Evolutionary conservation across 2,888 invertebrate species (phyloP).

Genomic region (Ophion ellenae): DNA sequence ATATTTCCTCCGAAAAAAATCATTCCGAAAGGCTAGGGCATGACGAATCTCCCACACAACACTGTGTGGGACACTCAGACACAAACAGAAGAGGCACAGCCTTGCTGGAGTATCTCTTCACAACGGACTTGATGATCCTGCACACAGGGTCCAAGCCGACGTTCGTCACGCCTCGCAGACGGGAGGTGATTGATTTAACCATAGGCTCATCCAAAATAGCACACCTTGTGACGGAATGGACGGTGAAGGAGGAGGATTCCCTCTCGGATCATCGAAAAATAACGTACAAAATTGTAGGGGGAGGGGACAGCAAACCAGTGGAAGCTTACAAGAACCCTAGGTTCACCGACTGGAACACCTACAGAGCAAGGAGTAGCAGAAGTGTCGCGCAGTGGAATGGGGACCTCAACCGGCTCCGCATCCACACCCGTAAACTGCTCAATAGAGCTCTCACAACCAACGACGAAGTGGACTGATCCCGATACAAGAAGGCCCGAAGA

Average conservation of each 20-base stretch:
- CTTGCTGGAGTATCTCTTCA: constrained; percentile 41
- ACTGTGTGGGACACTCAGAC: constrained; percentile 37
- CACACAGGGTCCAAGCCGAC: constrained; percentile 50
- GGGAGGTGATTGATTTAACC: constrained; percentile 42
- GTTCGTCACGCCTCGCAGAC: constrained; percentile 28
- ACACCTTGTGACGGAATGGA: constrained; percentile 22
- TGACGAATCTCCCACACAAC: constrained; percentile 26
- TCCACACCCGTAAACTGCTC: constrained; percentile 6
- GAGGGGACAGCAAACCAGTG: background rate
- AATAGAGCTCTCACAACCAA: constrained; percentile 46
- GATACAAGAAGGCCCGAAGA: background rate
- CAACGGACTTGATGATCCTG: constrained; percentile 21
- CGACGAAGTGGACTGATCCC: background rate
- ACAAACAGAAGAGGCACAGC: constrained; percentile 36
- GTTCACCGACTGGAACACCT: constrained; percentile 42
- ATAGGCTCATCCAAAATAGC: background rate
- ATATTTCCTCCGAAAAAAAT: too few relatives aligned
- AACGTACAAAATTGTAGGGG: background rate
- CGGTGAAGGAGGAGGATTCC: constrained; percentile 37
- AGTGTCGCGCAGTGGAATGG: constrained; percentile 55
- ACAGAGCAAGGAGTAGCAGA: constrained; percentile 26
- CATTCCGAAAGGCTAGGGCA: too few relatives aligned
- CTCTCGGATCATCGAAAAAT: constrained; percentile 46
- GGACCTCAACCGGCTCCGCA: constrained; percentile 19
- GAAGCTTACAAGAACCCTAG: constrained; percentile 37